A percentile compares a stretch with the other conserved stretches of the same genome.
These are phyloP conservation scores for Tipula lateralis DNA, from an alignment of 2,888 invertebrate genomes.

Conservation along the genomic window DNA sequence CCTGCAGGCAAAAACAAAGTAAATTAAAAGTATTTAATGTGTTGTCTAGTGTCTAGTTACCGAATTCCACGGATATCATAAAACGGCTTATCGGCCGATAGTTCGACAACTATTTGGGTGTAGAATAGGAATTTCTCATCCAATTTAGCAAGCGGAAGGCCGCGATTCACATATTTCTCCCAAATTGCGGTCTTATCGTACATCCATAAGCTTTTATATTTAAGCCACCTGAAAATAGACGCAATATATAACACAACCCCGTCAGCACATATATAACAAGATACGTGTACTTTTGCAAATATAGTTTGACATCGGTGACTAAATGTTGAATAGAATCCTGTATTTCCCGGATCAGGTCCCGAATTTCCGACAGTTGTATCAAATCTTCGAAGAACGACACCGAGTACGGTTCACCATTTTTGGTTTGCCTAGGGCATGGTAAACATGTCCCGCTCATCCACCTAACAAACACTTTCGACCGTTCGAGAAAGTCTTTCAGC, in stretches of 20 bases:
- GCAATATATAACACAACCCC: background rate
- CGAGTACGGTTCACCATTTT: conserved; percentile 48
- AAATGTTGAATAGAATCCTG: conserved; percentile 63
- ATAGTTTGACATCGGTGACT: conserved; percentile 52
- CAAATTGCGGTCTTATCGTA: conserved; percentile 69
- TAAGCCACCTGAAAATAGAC: conserved; percentile 57
- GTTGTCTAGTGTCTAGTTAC: background rate
- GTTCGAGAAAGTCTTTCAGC: conserved; percentile 71
- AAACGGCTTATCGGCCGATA: conserved; percentile 55
- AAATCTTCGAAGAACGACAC: conserved; percentile 80
- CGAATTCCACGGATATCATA: conserved; percentile 51
- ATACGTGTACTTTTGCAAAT: conserved; percentile 31
- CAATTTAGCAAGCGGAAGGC: conserved; percentile 58
- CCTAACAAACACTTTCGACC: conserved; percentile 69
- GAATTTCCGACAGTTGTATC: conserved; percentile 63
- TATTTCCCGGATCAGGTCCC: conserved; percentile 60
- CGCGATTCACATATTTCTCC: conserved; percentile 69
- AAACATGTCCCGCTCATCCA: conserved; percentile 84
- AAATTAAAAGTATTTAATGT: background rate
- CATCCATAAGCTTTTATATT: conserved; percentile 70
- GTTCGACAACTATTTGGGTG: conserved; percentile 65
- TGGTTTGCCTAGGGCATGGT: conserved; percentile 59
- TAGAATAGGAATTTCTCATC: conserved; percentile 85
- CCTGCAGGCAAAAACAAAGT: conserved; percentile 42
- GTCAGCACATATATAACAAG: background rate